Percentiles rank a stretch among this genome's conserved stretches.
phyloP scores from a whole-genome alignment of 2,888 invertebrate genomes.

The Selenia dentaria region DNA sequence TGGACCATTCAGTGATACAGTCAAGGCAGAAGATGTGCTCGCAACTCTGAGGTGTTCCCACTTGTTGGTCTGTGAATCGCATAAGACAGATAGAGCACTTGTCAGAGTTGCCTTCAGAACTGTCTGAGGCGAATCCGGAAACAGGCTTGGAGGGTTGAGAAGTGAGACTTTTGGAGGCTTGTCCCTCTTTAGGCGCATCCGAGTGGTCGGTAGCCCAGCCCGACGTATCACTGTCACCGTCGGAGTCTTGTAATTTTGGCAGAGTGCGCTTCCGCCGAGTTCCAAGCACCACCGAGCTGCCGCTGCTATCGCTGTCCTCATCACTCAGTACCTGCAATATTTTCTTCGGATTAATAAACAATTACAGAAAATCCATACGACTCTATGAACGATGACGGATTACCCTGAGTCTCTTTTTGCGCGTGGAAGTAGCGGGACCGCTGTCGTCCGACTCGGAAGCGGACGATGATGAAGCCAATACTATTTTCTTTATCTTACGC shows the following conservation, averaged over 20 bases:
- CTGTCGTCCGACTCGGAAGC: slow-evolving; percentile 77
- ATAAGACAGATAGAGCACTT: slow-evolving; percentile 96
- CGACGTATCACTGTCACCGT: slow-evolving; percentile 64
- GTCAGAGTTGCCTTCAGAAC: slow-evolving; percentile 89
- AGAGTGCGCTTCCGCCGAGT: slow-evolving; percentile 61
- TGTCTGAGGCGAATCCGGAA: slow-evolving; percentile 80
- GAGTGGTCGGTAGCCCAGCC: slow-evolving; percentile 57
- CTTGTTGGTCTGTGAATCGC: slow-evolving; percentile 89
- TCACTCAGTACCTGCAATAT: slow-evolving; percentile 82
- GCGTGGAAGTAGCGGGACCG: slow-evolving; percentile 62
- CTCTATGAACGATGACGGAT: slow-evolving; percentile 27
- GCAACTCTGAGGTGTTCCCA: slow-evolving; percentile 94
- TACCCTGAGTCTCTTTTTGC: slow-evolving; percentile 77
- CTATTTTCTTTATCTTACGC: slow-evolving; percentile 65
- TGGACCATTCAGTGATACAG: slow-evolving; percentile 97
- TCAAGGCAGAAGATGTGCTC: slow-evolving; percentile 95
- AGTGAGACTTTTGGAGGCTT: slow-evolving; percentile 23
- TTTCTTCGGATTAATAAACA: neutral
- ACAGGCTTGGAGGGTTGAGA: slow-evolving; percentile 35
- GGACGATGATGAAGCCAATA: slow-evolving; percentile 63
- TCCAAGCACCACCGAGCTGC: slow-evolving; percentile 58
- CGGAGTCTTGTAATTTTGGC: slow-evolving; percentile 65
- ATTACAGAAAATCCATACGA: slow-evolving; percentile 5
- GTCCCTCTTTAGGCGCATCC: slow-evolving; percentile 27
- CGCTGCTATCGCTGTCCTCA: slow-evolving; percentile 74